A percentile compares a stretch with the other conserved stretches of the same genome.
These are phyloP conservation scores for Strongylocentrotus purpuratus DNA, from an alignment of 35 echinoderm and acorn worm species.

Conservation along the genomic window DNA sequence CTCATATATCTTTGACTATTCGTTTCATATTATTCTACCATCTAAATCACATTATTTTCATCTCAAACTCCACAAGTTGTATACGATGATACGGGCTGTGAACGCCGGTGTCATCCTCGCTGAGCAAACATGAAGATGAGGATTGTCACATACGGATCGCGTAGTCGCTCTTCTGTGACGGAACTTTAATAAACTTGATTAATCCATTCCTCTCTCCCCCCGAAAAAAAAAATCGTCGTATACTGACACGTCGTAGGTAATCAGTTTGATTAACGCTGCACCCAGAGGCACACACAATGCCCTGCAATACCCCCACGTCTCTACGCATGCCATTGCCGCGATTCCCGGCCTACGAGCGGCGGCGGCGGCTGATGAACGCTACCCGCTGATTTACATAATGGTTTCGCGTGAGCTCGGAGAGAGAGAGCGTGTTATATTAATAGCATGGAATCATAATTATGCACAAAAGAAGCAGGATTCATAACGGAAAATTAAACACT, in stretches of 20 bases:
- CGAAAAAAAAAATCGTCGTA: background rate
- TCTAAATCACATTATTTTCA: background rate
- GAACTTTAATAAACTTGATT: conserved; percentile 54
- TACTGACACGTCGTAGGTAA: conserved; percentile 21
- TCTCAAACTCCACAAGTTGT: background rate
- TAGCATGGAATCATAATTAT: background rate
- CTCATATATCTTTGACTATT: background rate
- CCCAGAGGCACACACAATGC: background rate
- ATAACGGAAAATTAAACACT: conserved; percentile 1
- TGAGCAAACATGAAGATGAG: background rate
- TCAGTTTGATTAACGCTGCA: conserved; percentile 36
- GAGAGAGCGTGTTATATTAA: background rate
- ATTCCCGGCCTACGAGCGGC: background rate
- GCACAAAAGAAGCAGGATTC: background rate
- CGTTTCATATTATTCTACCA: background rate
- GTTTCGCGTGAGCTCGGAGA: background rate
- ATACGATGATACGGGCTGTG: background rate
- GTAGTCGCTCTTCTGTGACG: conserved; percentile 41
- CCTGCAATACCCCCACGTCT: background rate
- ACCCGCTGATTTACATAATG: background rate
- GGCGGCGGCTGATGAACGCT: background rate
- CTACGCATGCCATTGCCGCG: background rate
- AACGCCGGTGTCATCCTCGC: background rate
- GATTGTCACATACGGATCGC: conserved; percentile 6
- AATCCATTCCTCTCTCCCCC: background rate